Evolutionary conservation across 2,888 invertebrate species (phyloP), one percentile per base, ranked within the genome.

Genomic region (Malthinus seriepunctatus): DNA sequence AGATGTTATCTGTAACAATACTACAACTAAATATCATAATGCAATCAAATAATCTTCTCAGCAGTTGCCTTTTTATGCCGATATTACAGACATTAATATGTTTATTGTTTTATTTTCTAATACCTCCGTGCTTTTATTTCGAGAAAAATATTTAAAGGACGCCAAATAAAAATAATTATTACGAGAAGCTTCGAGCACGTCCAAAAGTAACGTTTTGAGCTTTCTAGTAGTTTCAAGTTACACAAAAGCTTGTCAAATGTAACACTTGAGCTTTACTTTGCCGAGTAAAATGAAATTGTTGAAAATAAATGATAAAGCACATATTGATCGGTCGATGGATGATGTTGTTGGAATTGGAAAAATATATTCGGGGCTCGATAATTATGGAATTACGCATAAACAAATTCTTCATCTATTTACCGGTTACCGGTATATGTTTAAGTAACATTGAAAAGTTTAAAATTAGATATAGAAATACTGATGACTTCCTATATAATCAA

Each of bases 11-110:
- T 70, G 63, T 66, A 74, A 72, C 71, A 68, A 67, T 67, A 68
- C 71, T 74, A 74, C 74, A 73, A 71, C 76, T 71, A 74, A 75
- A 76, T 74, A 75, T 70, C 70, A 73, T 74, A 74, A 75, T 74
- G 73, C 71, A 73, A 76, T 75, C 74, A 73, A 73, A 73, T 69
- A 53, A 51, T 59, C 61, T 64, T 65, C 55, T 64, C 65, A 67
- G 62, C 64, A 60, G 67, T 64, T 53, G 51, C 57, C 56, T 55
- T 59, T 45, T 59, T 45, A 7, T 33, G 6, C 12, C 32, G 56
- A 56, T 56, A 56, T 9, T 23, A 23, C 23, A 14, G 45, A 50
- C 49, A 14, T 56, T 50, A 54, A 39, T 54, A 55, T 48, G 38
- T 37, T 54, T 47, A 54, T 54, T 54, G 48, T 47, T 52, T 38